These are phyloP conservation scores for Zaprionus tsacasi DNA, from an alignment of 1,140 invertebrate genomes.

Conservation along the genomic window DNA sequence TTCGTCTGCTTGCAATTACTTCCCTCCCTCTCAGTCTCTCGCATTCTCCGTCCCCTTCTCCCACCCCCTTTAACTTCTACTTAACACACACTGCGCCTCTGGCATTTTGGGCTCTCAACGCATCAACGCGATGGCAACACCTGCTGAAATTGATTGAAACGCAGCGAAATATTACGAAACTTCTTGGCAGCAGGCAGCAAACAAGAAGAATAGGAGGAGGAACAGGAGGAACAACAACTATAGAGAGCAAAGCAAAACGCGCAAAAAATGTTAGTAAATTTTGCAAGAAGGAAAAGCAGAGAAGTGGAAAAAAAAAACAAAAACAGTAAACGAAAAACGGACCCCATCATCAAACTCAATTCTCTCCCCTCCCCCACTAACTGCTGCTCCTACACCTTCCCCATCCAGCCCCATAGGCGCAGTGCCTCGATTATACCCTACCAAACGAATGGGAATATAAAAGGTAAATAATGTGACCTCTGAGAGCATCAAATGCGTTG, in stretches of 20 bases:
- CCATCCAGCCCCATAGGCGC: not conserved
- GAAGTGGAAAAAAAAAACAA: not conserved
- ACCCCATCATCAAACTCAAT: slow-evolving; percentile 37
- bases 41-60: not conserved
- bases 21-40: not conserved
- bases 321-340: not conserved
- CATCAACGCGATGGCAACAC: slow-evolving; percentile 50
- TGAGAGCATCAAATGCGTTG: slow-evolving; percentile 81
- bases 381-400: not conserved
- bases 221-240: not conserved
- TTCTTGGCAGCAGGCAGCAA: slow-evolving; percentile 25
- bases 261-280: slow-evolving; percentile 38
- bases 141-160: slow-evolving; percentile 68
- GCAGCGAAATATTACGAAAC: slow-evolving; percentile 67
- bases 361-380: not conserved
- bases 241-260: slow-evolving; percentile 9
- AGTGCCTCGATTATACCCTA: not conserved
- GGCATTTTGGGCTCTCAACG: slow-evolving; percentile 13
- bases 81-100: not conserved
- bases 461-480: slow-evolving; percentile 82
- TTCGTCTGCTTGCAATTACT: not conserved
- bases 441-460: slow-evolving; percentile 77
- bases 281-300: slow-evolving; percentile 8
- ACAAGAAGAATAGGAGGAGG: not conserved
- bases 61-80: not conserved